These are phyloP conservation scores for Sphaerodactylus townsendi DNA, from an alignment of 2,113 vertebrate species.

Conservation along the genomic window DNA sequence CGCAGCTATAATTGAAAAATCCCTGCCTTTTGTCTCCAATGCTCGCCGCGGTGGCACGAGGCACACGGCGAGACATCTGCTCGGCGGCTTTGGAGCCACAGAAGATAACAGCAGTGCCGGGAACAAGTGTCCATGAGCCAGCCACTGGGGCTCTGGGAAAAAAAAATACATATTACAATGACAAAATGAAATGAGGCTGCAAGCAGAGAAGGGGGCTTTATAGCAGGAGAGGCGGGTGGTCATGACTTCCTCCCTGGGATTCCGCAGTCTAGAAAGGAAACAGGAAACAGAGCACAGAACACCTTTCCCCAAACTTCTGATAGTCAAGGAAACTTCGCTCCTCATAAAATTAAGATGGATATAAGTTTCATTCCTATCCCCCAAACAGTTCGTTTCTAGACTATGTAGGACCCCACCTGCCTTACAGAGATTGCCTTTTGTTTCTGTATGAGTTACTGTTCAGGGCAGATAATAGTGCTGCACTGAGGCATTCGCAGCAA, in stretches of 20 bases:
- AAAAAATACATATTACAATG: neutral
- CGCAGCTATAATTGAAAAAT: neutral
- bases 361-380: too few species aligned
- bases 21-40: neutral
- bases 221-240: neutral
- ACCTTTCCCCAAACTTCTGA: too few species aligned
- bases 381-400: too few species aligned
- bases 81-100: neutral
- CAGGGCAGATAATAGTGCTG: too few species aligned
- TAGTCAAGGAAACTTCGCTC: too few species aligned
- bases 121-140: neutral
- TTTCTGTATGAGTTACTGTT: too few species aligned
- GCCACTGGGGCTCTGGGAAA: neutral
- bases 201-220: neutral
- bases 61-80: neutral
- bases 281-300: neutral
- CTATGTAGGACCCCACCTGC: too few species aligned
- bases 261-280: neutral
- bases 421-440: too few species aligned
- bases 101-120: neutral
- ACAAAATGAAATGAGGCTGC: neutral
- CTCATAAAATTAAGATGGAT: too few species aligned
- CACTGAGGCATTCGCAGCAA: too few species aligned
- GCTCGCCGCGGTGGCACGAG: neutral
- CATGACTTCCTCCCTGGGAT: too few species aligned